phyloP scores from a whole-genome alignment of 2,888 invertebrate genomes.

The Nemapogon koenigi region DNA sequence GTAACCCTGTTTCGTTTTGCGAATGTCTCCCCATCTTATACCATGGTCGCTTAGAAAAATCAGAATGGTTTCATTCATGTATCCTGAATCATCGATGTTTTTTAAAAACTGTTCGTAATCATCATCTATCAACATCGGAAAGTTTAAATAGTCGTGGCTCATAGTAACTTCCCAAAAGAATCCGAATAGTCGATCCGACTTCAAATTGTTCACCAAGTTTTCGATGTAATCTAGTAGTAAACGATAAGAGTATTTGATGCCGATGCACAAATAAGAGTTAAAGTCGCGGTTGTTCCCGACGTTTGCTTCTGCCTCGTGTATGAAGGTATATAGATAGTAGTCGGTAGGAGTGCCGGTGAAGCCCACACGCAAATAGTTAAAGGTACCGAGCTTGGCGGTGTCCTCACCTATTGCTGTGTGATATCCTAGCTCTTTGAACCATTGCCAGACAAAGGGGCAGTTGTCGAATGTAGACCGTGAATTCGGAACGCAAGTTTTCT shows the following conservation, averaged over 20 bases:
- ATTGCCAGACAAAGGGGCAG: constrained; percentile 86
- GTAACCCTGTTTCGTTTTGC: constrained; percentile 83
- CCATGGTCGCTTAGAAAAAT: constrained; percentile 91
- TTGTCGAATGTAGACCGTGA: constrained; percentile 70
- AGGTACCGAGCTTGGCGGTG: constrained; percentile 76
- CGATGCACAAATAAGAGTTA: constrained; percentile 75
- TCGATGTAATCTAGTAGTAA: constrained; percentile 75
- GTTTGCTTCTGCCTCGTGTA: constrained; percentile 69
- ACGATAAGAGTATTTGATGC: constrained; percentile 71
- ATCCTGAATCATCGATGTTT: constrained; percentile 49
- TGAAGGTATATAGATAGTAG: constrained; percentile 81
- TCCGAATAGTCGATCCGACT: constrained; percentile 72
- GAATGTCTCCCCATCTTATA: constrained; percentile 83
- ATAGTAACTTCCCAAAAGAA: constrained; percentile 86
- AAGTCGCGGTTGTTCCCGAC: constrained; percentile 70
- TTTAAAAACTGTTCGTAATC: constrained; percentile 66
- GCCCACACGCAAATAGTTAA: constrained; percentile 80
- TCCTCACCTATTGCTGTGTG: constrained; percentile 86
- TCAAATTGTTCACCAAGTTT: constrained; percentile 68
- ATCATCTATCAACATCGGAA: constrained; percentile 76
- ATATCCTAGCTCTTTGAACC: constrained; percentile 74
- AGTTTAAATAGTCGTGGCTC: constrained; percentile 85
- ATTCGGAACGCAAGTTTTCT: constrained; percentile 68
- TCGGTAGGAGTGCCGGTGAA: constrained; percentile 84
- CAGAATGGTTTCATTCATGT: constrained; percentile 71